A percentile compares a stretch with the other conserved stretches of the same genome.
Evolutionary conservation across 1,140 invertebrate genomes (phyloP).

Genomic region (Drosophila leontia): DNA sequence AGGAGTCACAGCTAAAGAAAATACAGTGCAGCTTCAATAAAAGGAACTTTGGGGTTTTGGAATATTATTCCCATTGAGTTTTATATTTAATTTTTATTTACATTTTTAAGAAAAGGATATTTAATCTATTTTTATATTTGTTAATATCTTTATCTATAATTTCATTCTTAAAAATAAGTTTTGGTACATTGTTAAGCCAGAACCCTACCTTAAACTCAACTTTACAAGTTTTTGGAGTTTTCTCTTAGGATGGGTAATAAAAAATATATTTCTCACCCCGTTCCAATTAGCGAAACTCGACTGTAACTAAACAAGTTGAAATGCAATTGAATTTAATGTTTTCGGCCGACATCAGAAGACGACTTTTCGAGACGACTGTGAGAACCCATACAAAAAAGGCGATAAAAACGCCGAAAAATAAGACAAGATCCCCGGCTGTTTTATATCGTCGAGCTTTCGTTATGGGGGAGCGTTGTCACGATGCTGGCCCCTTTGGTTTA

Average conservation of each 20-base stretch:
- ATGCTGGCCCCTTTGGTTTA: slow-evolving; percentile 36
- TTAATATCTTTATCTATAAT: not conserved
- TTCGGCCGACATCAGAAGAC: slow-evolving; percentile 31
- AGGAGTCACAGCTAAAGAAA: slow-evolving; percentile 19
- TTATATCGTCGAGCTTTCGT: slow-evolving; percentile 55
- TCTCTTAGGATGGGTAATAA: no score
- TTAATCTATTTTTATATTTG: not conserved
- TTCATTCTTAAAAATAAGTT: not conserved
- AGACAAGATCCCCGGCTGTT: slow-evolving; percentile 26
- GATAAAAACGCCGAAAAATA: slow-evolving; percentile 28
- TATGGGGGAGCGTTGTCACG: slow-evolving; percentile 64
- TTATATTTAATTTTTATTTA: not conserved
- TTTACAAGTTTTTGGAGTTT: not conserved
- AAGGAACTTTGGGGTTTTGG: no score
- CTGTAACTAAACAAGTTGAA: slow-evolving; percentile 30
- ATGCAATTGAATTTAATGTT: slow-evolving; percentile 42
- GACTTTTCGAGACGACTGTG: slow-evolving; percentile 30
- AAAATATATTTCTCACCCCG: not conserved
- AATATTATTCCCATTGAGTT: no score
- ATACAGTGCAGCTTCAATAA: slow-evolving; percentile 2
- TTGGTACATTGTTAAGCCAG: not conserved
- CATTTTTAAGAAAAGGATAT: rapidly evolving
- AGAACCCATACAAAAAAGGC: slow-evolving; percentile 41
- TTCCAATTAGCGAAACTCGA: not conserved
- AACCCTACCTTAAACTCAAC: not conserved